These are phyloP conservation scores for Pseudorasbora parva DNA, from an alignment of 2,113 vertebrate species.

Conservation along the genomic window DNA sequence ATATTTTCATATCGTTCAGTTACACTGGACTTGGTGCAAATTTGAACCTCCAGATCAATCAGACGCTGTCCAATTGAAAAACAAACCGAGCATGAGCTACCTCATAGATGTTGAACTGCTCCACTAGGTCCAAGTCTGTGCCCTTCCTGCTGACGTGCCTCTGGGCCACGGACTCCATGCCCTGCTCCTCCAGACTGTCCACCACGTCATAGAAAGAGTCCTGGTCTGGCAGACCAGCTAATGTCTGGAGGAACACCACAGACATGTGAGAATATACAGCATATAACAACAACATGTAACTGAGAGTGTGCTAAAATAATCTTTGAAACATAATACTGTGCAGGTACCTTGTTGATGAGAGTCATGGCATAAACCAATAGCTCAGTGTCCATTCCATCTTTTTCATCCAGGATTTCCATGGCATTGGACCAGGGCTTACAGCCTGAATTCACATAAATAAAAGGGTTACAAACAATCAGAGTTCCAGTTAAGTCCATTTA, in stretches of 20 bases:
- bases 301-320: not conserved
- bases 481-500: no score
- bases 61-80: not conserved
- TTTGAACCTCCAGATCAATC: not conserved
- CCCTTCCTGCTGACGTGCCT: slow-evolving; percentile 92
- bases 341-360: slow-evolving; percentile 91
- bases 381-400: slow-evolving; percentile 94
- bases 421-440: slow-evolving; percentile 89
- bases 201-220: slow-evolving; percentile 96
- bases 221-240: slow-evolving; percentile 92
- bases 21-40: no score
- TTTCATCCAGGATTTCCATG: slow-evolving; percentile 95
- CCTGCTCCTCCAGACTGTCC: slow-evolving; percentile 94
- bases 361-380: slow-evolving; percentile 95
- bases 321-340: not conserved
- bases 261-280: not conserved
- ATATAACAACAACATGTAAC: not conserved
- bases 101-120: slow-evolving; percentile 98
- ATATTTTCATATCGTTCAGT: no score
- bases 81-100: slow-evolving; percentile 66
- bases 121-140: slow-evolving; percentile 91
- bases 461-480: not conserved
- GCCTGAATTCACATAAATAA: slow-evolving; percentile 67
- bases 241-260: slow-evolving; percentile 75
- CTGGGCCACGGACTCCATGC: slow-evolving; percentile 86